These are phyloP conservation scores for Dendrocincla tyrannina DNA, from an alignment of 2,797 vertebrate species.

Conservation along the genomic window DNA sequence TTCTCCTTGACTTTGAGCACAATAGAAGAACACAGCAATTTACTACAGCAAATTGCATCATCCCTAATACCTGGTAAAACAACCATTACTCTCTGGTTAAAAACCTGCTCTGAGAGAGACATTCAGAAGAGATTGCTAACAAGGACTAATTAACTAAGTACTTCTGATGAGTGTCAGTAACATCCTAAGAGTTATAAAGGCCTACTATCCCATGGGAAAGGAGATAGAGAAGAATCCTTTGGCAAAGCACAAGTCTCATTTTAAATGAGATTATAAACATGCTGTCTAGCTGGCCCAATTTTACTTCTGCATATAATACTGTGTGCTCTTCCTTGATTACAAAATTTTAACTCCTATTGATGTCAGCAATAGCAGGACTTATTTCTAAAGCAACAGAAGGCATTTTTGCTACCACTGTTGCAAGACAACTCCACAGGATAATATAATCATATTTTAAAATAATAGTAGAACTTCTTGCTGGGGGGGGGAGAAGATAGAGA, in stretches of 20 bases:
- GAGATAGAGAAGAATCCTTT: background rate
- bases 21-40: background rate
- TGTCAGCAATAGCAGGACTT: background rate
- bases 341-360: background rate
- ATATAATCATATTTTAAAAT: background rate
- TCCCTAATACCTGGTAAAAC: background rate
- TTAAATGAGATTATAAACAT: background rate
- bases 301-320: background rate
- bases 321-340: background rate
- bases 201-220: background rate
- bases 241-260: background rate
- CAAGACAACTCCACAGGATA: background rate
- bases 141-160: background rate
- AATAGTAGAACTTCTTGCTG: background rate
- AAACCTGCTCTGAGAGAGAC: background rate
- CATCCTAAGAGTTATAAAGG: background rate
- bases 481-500: no score
- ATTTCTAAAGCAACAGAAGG: background rate
- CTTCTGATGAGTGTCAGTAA: background rate
- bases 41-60: background rate
- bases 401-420: background rate
- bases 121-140: background rate
- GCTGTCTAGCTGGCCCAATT: slow-evolving; percentile 1
- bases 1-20: background rate
- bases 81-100: background rate